A percentile compares a stretch with the other conserved stretches of the same genome.
phyloP scores from a whole-genome alignment of 2,113 vertebrate species.

The Mus pahari region DNA sequence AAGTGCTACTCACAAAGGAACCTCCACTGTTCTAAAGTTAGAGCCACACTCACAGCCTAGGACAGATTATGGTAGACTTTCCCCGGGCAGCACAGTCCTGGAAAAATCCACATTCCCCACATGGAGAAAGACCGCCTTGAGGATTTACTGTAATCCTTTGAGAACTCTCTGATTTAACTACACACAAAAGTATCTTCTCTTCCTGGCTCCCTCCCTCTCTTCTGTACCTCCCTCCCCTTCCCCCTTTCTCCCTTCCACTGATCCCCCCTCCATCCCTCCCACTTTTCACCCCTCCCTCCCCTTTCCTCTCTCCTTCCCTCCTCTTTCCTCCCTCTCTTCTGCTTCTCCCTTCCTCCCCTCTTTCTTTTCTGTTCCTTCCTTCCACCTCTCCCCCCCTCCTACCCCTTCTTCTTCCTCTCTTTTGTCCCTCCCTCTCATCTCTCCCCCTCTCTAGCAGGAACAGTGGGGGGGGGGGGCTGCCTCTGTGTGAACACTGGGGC shows the following conservation, averaged over 20 bases:
- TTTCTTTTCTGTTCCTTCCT: too few relatives aligned
- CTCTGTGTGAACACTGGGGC: too few relatives aligned
- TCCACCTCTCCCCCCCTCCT: too few relatives aligned
- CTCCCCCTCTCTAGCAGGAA: too few relatives aligned
- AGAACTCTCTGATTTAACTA: not conserved
- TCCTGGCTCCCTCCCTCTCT: not conserved
- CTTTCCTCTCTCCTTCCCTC: too few relatives aligned
- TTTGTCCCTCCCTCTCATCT: too few relatives aligned
- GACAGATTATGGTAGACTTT: too few relatives aligned
- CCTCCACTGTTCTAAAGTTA: not conserved
- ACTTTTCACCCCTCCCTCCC: not conserved
- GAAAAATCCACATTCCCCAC: not conserved
- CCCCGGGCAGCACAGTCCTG: not conserved
- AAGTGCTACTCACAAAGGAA: not conserved
- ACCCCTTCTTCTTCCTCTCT: too few relatives aligned
- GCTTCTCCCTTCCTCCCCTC: too few relatives aligned
- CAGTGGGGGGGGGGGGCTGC: too few relatives aligned
- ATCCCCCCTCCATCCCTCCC: rapidly evolving
- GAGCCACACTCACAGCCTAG: not conserved
- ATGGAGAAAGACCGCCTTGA: not conserved
- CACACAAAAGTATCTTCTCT: not conserved
- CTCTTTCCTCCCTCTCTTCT: too few relatives aligned
- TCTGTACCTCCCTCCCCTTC: too few relatives aligned
- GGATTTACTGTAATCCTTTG: not conserved
- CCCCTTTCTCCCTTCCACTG: not conserved